Conservation (phyloP, 1,140 invertebrate genomes). For the Gonioctena quinquepunctata region DNA sequence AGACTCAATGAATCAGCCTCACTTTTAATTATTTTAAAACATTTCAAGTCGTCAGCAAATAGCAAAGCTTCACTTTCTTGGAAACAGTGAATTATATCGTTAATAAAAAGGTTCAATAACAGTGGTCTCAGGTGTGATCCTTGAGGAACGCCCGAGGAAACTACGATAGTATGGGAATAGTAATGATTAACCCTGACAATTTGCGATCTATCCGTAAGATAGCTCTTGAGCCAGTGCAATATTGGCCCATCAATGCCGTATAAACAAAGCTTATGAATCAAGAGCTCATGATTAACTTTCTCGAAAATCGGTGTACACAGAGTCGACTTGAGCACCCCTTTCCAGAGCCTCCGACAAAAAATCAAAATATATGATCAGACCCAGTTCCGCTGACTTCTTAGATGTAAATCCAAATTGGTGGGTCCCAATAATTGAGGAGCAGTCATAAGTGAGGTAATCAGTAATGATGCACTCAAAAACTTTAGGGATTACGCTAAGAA, state of each 20-base stretch:
- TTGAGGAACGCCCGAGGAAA: slow-evolving; percentile 3
- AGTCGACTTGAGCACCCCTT: not conserved
- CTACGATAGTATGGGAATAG: not conserved
- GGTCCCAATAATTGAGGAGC: not conserved
- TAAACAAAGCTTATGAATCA: slow-evolving; percentile 1
- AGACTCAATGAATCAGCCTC: no score
- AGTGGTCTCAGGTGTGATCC: not conserved
- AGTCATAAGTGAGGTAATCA: not conserved
- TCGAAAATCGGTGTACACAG: not conserved
- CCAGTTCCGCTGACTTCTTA: not conserved
- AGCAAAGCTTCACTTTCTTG: not conserved
- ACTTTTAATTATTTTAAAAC: not conserved
- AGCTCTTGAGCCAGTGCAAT: slow-evolving; percentile 1
- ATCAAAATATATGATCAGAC: not conserved
- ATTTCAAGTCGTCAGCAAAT: slow-evolving; percentile 1
- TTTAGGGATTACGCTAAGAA: slow-evolving; percentile 1
- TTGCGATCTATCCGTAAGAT: not conserved
- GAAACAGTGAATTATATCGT: not conserved
- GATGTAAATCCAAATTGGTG: not conserved
- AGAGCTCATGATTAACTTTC: slow-evolving; percentile 1
- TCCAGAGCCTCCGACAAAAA: slow-evolving; percentile 1
- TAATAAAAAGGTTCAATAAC: not conserved
- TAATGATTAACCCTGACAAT: not conserved
- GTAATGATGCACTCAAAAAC: slow-evolving; percentile 4
- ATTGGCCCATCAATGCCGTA: not conserved